Percentiles rank a stretch among this genome's conserved stretches.
Conservation (phyloP, 2,113 vertebrate species). For the Tenebrosternarchus preto region DNA sequence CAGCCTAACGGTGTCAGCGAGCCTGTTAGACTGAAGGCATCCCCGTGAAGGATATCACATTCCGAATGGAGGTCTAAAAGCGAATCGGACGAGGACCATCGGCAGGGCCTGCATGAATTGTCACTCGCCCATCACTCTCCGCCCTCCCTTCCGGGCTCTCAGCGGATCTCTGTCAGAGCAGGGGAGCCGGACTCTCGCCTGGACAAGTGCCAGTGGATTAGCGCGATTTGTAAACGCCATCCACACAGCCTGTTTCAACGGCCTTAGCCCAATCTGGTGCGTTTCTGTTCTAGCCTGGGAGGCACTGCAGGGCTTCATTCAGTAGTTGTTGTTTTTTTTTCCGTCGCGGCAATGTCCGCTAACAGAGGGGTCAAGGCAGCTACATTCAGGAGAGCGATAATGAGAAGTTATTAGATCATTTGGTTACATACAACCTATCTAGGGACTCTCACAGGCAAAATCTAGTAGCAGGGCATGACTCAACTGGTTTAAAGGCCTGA, state of each 20-base stretch:
- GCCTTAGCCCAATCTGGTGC: slow-evolving; percentile 23
- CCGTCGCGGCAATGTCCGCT: too few species aligned
- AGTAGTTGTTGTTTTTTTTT: too few species aligned
- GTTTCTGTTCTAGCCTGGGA: background rate
- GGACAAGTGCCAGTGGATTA: slow-evolving; percentile 41
- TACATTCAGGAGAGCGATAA: too few species aligned
- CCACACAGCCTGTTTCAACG: slow-evolving; percentile 29
- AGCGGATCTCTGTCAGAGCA: slow-evolving; percentile 25
- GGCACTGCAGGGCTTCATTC: background rate
- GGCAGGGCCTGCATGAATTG: background rate
- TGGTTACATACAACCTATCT: too few species aligned
- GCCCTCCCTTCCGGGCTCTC: too few species aligned
- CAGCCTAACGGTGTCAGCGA: too few species aligned
- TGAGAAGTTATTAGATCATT: too few species aligned
- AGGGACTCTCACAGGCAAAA: too few species aligned
- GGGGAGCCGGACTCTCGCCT: background rate
- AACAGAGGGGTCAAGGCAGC: too few species aligned
- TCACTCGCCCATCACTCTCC: background rate
- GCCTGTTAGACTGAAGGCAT: background rate
- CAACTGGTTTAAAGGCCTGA: too few species aligned
- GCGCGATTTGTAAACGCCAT: slow-evolving; percentile 33
- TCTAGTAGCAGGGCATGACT: too few species aligned
- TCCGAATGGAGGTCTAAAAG: background rate
- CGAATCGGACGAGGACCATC: background rate
- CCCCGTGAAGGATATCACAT: background rate